Evolutionary conservation across 2,888 invertebrate genomes (phyloP), one percentile per base, ranked within the genome.

Genomic region (Thecophora atra): DNA sequence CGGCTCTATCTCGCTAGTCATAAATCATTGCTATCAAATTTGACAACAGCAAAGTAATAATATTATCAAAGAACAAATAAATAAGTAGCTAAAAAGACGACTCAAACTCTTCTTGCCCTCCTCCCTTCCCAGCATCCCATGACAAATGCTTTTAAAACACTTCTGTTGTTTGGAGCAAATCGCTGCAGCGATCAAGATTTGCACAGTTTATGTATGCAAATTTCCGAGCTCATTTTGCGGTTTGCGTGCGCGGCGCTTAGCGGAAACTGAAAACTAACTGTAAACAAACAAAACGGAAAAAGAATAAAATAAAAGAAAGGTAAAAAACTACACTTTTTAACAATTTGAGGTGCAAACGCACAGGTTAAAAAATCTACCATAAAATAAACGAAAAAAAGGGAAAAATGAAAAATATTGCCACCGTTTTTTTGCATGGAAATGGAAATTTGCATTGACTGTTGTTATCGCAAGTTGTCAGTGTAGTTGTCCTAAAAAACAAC

Each of bases 181-280:
- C 47, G 47, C 47, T 47, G 47, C 47, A 3, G 47, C 17, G n/a
- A 47, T 47, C 47, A 47, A n/a, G 47, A 47, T 47, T 47, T 30
- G 11, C 60, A 30, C 26, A 28, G 8, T 17, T 60, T 60, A 60
- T 60, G 60, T 8, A 60, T 60, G 60, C 60, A 60, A 60, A 60
- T 60, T 60, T 60, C n/a, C 60, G 26, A 26, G 60, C 60, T 60
- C 60, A 60, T 60, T 60, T 47, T 60, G 30, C 60, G 60, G 15
- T 60, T 26, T 60, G 60, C 28, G 26, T 26, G 47, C 17, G 47
- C 47, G 47, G n/a, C 13, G 44, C n/a, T n/a, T n/a, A 37, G 11
- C 2, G 37, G 37, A 37, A 37, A 6, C 37, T 6, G 37, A 37
- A 37, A 37, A 37, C 37, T 2, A 37, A 37, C 37, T 37, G 37